These are phyloP conservation scores for Urocolius indicus DNA, from an alignment of 2,113 vertebrate genomes.

Conservation along the genomic window DNA sequence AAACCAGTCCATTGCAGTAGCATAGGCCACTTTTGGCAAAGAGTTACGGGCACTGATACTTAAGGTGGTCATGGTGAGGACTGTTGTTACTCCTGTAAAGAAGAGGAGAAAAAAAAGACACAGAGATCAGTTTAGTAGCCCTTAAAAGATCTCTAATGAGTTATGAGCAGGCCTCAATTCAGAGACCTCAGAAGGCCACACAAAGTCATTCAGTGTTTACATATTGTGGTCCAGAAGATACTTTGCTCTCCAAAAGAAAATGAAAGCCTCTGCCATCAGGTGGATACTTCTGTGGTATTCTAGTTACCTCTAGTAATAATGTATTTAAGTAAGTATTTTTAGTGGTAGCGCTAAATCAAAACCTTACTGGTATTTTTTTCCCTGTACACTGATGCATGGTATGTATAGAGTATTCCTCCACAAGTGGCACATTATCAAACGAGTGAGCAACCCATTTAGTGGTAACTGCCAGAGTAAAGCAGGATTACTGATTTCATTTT, in stretches of 20 bases:
- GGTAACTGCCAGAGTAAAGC: background rate
- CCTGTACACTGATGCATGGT: background rate
- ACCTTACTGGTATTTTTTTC: background rate
- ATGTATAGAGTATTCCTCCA: background rate
- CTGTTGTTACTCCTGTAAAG: slow-evolving; percentile 91
- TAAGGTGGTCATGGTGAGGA: slow-evolving; percentile 98
- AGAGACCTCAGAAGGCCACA: background rate
- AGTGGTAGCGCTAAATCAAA: background rate
- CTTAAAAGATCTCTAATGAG: fast-evolving
- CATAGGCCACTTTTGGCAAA: slow-evolving; percentile 96
- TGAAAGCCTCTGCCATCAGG: background rate
- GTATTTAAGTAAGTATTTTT: background rate
- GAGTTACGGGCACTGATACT: slow-evolving; percentile 98
- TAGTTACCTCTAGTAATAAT: background rate
- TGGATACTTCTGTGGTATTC: background rate
- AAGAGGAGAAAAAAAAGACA: background rate
- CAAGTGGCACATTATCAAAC: background rate
- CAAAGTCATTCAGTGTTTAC: background rate
- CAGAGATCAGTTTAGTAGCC: background rate
- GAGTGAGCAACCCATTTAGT: background rate
- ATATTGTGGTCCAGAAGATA: fast-evolving
- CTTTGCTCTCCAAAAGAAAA: background rate
- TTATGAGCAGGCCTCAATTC: background rate
- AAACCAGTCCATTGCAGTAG: slow-evolving; percentile 99
- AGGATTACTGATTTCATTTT: background rate